Evolutionary conservation across 2,113 vertebrate genomes (phyloP), one percentile per base, ranked within the genome.

Genomic region (Catharus minimus): DNA sequence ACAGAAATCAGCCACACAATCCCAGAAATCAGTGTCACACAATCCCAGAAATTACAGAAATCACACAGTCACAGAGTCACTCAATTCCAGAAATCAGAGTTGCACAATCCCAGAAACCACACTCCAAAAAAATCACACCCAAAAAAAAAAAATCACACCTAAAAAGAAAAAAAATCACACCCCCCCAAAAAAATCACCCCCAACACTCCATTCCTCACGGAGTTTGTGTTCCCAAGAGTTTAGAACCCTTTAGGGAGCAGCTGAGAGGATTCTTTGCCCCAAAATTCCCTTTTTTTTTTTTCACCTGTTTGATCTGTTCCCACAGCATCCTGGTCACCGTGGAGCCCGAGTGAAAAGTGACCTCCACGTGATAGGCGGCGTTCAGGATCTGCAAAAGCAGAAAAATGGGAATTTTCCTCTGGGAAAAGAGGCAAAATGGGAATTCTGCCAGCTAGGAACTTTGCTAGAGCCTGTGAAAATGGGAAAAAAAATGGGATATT

Each of bases 271-370:
- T 46, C 16, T 28, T 56, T 28, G 33, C 46, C n/a, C 21, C n/a
- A 22, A 13, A 58, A 75, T 41, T 5, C 11, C 6, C n/a, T n/a
- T n/a, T n/a, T 12, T 38, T 56, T 64, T 56, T 62, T 17, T 6
- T 12, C 23, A 99, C 99, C 99, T 99, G 99, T 93, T 99, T 99
- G 96, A 99, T 99, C 96, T 99, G 99, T 61, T 99, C 99, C 99
- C 99, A 99, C 33, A 99, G 97, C 93, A 99, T 97, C 88, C 98
- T 98, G 15, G 99, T 99, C 43, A 99, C 98, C 0, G 99, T 99
- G 1, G 99, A 99, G 88, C 99, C 99, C 0, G 99, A 99, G 95
- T 99, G 98, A 95, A 99, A 99, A 2, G 99, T 99, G 86, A 99
- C 99, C 97, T 99, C 99, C 67, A 99, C 99, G 4, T 99, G 98